These are phyloP conservation scores for Alentia gelatinosa DNA, from an alignment of 2,888 invertebrate species.

Conservation along the genomic window DNA sequence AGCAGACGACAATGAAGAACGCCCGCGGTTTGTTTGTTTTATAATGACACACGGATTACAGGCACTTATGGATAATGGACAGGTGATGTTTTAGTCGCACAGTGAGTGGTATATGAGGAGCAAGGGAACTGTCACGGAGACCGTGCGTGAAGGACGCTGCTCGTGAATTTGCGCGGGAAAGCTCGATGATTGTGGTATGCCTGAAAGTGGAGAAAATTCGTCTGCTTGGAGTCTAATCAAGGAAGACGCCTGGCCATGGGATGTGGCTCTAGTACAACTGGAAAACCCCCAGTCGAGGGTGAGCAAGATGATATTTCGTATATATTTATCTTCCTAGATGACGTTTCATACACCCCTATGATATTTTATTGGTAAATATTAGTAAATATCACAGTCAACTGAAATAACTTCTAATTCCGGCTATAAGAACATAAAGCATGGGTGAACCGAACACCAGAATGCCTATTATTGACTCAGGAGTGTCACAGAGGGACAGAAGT, in stretches of 20 bases:
- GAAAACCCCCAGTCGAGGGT: neutral
- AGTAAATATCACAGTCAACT: no score
- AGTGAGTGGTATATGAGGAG: no score
- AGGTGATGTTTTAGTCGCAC: no score
- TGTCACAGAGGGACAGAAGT: no score
- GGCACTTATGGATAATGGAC: no score
- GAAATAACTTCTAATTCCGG: no score
- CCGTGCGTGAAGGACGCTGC: no score
- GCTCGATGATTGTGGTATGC: neutral
- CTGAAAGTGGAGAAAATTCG: neutral
- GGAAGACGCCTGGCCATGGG: neutral
- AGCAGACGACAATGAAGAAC: no score
- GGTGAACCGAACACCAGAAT: neutral
- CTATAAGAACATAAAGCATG: neutral
- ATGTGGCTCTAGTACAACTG: neutral
- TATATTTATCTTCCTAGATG: neutral
- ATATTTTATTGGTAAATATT: neutral
- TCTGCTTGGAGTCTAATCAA: neutral
- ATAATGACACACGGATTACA: no score
- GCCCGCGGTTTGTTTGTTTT: no score
- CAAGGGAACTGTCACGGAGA: no score
- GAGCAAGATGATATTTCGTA: neutral
- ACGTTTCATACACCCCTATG: neutral
- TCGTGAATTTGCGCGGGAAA: neutral
- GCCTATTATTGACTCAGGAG: neutral